Percentiles rank a stretch among this genome's conserved stretches.
Evolutionary conservation across 2,113 vertebrate species (phyloP).

Genomic region (Spheniscus mendiculus): DNA sequence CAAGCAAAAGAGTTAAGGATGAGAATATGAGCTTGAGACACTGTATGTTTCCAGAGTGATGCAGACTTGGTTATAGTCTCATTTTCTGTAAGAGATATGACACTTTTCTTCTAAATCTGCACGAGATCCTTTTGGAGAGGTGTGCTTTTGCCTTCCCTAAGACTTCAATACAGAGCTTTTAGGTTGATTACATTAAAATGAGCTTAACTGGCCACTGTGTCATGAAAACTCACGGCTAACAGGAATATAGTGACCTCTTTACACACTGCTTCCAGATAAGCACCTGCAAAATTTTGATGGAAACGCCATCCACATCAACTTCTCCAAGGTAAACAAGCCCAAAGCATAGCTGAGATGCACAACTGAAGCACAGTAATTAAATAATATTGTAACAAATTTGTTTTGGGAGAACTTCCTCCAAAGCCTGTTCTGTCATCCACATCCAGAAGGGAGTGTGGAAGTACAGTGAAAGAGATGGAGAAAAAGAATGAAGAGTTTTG

Average conservation of each 20-base stretch:
- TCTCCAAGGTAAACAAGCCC: neutral
- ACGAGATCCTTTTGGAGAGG: neutral
- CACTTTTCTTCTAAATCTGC: neutral
- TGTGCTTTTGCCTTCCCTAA: neutral
- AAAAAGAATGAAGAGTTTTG: neutral
- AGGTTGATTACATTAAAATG: neutral
- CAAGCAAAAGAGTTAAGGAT: neutral
- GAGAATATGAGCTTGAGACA: neutral
- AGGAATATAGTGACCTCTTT: neutral
- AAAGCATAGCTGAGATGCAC: rapidly evolving
- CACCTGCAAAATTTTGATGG: neutral
- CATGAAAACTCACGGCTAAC: neutral
- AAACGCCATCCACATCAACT: neutral
- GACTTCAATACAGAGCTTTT: neutral
- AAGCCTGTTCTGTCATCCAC: neutral
- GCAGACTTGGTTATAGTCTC: neutral
- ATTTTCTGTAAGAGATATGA: neutral
- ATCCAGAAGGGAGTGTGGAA: neutral
- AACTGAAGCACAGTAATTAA: neutral
- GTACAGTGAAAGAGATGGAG: neutral
- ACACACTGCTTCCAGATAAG: neutral
- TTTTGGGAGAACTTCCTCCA: neutral
- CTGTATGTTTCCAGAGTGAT: neutral
- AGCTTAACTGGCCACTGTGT: neutral
- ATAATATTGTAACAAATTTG: neutral